Evolutionary conservation across 1,140 invertebrate genomes (phyloP), one percentile per base, ranked within the genome.

Genomic region (Fragariocoptes setiger): DNA sequence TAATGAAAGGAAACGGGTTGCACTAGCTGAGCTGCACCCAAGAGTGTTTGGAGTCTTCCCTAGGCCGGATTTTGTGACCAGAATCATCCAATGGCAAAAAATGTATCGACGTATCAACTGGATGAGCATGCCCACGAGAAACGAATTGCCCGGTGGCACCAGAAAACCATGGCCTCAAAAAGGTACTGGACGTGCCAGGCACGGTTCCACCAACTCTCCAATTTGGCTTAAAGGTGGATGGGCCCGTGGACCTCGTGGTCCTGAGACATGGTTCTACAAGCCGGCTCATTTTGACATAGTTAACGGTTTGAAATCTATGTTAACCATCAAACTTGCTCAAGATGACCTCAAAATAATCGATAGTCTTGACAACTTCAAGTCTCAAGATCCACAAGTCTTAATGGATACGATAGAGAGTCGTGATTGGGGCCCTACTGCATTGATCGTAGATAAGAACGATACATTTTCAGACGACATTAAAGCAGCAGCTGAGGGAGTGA

Each of bases 161-260:
- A 61, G 66, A 21, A 94, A 92, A 52, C 85, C 85, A 0, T 88
- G 82, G 78, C 78, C 75, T 4, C 90, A 97, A 54, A 99, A 99
- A 62, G 83, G 82, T 44, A 52, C 54, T 16, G 88, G 90, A 1
- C 63, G 67, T 50, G 75, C 88, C 19, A 62, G 90, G 35, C 82
- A 88, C 56, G 82, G 85, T 20, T 83, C 75, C 36, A 80, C 76
- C 45, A 64, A 80, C 46, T 80, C 82, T 3, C 83, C 83, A 0
- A 50, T 92, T 3, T 92, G 67, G 53, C 49, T 50, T 35, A 65
- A 68, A 21, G 83, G 86, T 54, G 85, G 79, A 44, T 54, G 71
- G 44, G 65, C 66, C 18, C 77, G 86, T 56, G 88, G 86, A 0
- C 85, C 85, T 3, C 65, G 83, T 37, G 73, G 76, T 0, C 80